Evolutionary conservation across 2,888 invertebrate genomes (phyloP).

Genomic region (Harpagoxenus sublaevis): DNA sequence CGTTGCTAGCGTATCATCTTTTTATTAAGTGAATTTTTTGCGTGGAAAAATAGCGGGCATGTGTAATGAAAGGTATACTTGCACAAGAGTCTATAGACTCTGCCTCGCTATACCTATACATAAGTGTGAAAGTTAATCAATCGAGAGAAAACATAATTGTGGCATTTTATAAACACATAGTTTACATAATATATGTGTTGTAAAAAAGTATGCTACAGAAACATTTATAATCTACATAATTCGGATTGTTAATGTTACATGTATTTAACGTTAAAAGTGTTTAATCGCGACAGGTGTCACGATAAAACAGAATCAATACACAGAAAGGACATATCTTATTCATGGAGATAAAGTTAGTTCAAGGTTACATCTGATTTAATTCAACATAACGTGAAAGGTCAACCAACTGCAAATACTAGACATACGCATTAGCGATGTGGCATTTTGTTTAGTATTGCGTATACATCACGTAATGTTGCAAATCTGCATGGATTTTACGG

Average conservation of each 20-base stretch:
- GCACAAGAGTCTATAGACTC: constrained; percentile 13
- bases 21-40: constrained; percentile 29
- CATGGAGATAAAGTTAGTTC: constrained; percentile 24
- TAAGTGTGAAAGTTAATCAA: constrained; percentile 11
- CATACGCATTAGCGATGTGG: not conserved
- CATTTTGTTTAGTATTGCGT: constrained; percentile 1
- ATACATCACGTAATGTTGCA: not conserved
- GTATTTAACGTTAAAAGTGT: not conserved
- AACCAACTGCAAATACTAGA: constrained; percentile 13
- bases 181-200: not conserved
- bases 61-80: constrained; percentile 1
- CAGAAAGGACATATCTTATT: not conserved
- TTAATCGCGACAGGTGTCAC: not conserved
- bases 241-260: not conserved
- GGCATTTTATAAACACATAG: not conserved
- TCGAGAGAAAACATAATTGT: not conserved
- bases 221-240: not conserved
- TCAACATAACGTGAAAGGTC: constrained; percentile 18
- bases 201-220: not conserved
- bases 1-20: not conserved
- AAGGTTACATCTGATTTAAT: constrained; percentile 45
- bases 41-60: not conserved
- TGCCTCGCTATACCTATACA: not conserved
- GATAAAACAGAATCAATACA: not conserved
- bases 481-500: not conserved